Evolutionary conservation across 2,888 invertebrate species (phyloP).

Genomic region (Ichneumoninae sp.): DNA sequence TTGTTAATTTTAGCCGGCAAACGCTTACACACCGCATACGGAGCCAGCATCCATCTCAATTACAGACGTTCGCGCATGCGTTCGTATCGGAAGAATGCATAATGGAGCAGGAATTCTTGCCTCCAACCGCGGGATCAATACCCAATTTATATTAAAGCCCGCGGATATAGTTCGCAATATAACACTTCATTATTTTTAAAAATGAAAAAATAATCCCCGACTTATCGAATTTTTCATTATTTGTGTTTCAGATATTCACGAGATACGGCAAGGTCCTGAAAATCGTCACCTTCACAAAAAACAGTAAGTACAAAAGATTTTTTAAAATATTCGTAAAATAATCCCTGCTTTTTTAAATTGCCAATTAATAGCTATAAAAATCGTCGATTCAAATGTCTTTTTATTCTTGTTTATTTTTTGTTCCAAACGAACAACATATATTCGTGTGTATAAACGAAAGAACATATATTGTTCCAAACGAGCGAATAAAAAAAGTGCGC

Average conservation of each 20-base stretch:
- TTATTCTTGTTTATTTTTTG: too few relatives aligned
- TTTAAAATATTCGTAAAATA: background rate
- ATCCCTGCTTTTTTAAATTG: too few relatives aligned
- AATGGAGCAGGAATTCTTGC: slow-evolving; percentile 41
- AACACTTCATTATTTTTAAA: slow-evolving; percentile 9
- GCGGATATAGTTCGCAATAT: background rate
- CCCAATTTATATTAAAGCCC: slow-evolving; percentile 30
- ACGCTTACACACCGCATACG: slow-evolving; percentile 29
- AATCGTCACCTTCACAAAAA: slow-evolving; percentile 99
- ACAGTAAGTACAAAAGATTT: slow-evolving; percentile 91
- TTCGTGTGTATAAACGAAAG: too few relatives aligned
- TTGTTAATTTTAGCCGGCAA: slow-evolving; percentile 66
- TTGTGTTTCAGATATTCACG: slow-evolving; percentile 95
- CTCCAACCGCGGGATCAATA: slow-evolving; percentile 35
- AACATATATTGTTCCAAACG: too few relatives aligned
- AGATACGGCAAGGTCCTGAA: slow-evolving; percentile 99
- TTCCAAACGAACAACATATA: too few relatives aligned
- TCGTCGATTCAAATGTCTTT: too few relatives aligned
- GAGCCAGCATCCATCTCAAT: slow-evolving; percentile 44
- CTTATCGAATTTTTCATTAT: slow-evolving; percentile 41
- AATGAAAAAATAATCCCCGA: background rate
- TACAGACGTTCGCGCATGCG: slow-evolving; percentile 31
- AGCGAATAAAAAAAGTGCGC: too few relatives aligned
- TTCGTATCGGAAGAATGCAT: slow-evolving; percentile 1
- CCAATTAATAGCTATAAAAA: too few relatives aligned